These are phyloP conservation scores for Drusus annulatus DNA, from an alignment of 1,140 invertebrate genomes.

Conservation along the genomic window DNA sequence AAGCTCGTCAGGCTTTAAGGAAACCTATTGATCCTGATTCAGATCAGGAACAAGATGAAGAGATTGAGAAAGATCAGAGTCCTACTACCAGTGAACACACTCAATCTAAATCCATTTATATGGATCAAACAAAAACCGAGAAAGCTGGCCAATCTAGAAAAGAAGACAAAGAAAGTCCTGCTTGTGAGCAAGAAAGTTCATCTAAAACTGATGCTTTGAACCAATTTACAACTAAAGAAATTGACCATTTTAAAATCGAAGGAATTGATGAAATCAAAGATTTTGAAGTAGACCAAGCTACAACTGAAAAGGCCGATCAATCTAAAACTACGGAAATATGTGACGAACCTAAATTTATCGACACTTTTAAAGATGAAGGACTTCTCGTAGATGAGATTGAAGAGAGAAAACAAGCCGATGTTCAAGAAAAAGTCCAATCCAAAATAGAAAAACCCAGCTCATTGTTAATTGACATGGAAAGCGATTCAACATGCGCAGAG, in stretches of 20 bases:
- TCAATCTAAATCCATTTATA: not conserved
- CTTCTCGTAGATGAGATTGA: not conserved
- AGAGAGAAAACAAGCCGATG: not conserved
- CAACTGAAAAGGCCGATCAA: too few relatives aligned
- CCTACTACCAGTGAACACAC: not conserved
- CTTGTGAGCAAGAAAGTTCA: not conserved
- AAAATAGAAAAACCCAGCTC: not conserved
- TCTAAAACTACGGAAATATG: too few relatives aligned
- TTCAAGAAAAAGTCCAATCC: not conserved
- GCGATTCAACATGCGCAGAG: not conserved
- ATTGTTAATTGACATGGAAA: not conserved
- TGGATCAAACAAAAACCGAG: not conserved
- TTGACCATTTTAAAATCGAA: not conserved
- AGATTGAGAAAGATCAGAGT: not conserved
- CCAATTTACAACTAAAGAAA: not conserved
- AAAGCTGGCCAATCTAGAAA: not conserved
- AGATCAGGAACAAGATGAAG: not conserved
- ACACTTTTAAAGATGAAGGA: not conserved
- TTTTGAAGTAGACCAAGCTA: slow-evolving; percentile 1
- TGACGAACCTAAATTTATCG: not conserved
- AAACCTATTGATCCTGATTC: not conserved
- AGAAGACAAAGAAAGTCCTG: not conserved
- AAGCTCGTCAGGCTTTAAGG: slow-evolving; percentile 1
- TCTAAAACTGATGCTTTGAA: not conserved
- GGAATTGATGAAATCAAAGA: not conserved